Evolutionary conservation across 2,113 vertebrate genomes (phyloP).

Genomic region (Gnathonemus longibarbis): DNA sequence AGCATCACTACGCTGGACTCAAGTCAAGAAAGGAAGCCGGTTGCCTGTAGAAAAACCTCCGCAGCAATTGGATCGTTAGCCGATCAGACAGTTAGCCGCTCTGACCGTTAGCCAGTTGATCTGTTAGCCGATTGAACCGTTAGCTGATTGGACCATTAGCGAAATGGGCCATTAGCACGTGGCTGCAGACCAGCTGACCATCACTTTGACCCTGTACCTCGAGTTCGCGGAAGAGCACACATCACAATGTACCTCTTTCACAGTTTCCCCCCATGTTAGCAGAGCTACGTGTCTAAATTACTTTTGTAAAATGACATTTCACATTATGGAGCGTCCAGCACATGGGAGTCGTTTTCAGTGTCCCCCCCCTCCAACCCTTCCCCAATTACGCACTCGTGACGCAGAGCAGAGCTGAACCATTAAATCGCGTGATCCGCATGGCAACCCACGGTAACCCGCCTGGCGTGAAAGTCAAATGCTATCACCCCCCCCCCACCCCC

Average conservation of each 20-base stretch:
- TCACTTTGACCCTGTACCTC: neutral
- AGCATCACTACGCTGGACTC: neutral
- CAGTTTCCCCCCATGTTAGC: neutral
- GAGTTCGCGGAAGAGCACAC: neutral
- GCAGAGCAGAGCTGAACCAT: neutral
- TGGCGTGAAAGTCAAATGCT: conserved; percentile 44
- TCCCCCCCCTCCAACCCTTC: no score
- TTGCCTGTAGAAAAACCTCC: neutral
- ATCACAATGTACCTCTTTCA: neutral
- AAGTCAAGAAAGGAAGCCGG: neutral
- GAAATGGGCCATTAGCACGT: neutral
- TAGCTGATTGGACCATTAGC: neutral
- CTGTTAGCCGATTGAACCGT: neutral
- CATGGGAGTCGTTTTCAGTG: neutral
- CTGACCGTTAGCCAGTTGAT: neutral
- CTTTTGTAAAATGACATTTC: neutral
- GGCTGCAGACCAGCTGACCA: neutral
- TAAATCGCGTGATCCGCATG: neutral
- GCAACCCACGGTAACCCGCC: neutral
- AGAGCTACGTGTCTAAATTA: neutral
- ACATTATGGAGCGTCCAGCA: neutral
- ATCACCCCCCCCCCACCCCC: conserved; percentile 22
- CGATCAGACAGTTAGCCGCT: neutral
- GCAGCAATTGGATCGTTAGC: neutral
- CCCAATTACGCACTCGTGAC: neutral